Evolutionary conservation across 2,888 invertebrate species (phyloP).

Genomic region (Drosophila suboccidentalis): DNA sequence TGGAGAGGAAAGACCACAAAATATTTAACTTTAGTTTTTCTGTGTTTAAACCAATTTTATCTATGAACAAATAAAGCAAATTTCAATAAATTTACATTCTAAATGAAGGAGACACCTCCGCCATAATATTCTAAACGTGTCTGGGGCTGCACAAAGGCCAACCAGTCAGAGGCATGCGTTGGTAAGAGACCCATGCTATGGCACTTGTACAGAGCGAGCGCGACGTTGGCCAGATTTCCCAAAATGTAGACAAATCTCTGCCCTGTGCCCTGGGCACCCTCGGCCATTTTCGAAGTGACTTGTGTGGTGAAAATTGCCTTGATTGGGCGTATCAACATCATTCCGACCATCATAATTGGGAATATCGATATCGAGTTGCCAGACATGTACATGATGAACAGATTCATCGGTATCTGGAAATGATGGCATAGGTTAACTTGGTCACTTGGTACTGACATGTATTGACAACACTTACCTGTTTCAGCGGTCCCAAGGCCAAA

Average conservation of each 20-base stretch:
- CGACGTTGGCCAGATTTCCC: conserved; percentile 96
- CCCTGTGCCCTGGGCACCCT: conserved; percentile 94
- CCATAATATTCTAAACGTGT: conserved; percentile 94
- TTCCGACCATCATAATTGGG: conserved; percentile 99
- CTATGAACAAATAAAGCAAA: conserved; percentile 58
- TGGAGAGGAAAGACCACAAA: conserved; percentile 27
- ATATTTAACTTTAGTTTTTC: conserved; percentile 18
- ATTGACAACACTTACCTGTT: conserved; percentile 88
- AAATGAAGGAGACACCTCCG: conserved; percentile 90
- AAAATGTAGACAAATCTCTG: conserved; percentile 97
- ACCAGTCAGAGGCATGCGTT: conserved; percentile 99
- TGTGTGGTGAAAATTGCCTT: conserved; percentile 97
- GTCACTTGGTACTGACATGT: too few relatives aligned
- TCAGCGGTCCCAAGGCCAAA: conserved; percentile 96
- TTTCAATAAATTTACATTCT: conserved; percentile 47
- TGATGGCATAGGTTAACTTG: conserved; percentile 4
- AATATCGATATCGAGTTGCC: conserved; percentile 99
- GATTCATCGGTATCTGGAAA: conserved; percentile 94
- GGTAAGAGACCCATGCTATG: conserved; percentile 99
- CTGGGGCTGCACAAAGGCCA: conserved; percentile 98
- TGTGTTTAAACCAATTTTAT: conserved; percentile 38
- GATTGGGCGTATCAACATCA: conserved; percentile 98
- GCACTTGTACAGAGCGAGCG: conserved; percentile 97
- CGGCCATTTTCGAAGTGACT: conserved; percentile 96
- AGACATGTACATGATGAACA: conserved; percentile 99